These are phyloP conservation scores for Epizoanthus scotinus DNA, from an alignment of 92 coral and sea anemone genomes.

Conservation along the genomic window DNA sequence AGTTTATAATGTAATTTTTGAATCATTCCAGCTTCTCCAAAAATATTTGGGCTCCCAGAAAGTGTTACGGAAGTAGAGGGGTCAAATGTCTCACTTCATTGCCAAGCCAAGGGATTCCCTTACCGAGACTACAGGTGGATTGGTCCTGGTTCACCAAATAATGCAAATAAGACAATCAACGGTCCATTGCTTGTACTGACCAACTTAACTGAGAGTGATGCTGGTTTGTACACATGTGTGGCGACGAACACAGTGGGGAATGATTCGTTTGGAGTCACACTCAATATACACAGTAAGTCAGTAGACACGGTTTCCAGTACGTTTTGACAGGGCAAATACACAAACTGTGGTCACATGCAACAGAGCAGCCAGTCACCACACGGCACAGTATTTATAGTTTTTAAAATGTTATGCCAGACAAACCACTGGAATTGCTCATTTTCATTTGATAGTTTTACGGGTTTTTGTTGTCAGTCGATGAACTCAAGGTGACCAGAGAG, in stretches of 20 bases:
- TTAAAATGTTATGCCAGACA: too few species aligned
- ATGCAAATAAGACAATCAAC: neutral
- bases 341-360: too few species aligned
- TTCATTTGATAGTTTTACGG: too few species aligned
- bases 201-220: neutral
- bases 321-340: too few species aligned
- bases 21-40: neutral
- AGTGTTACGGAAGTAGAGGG: neutral
- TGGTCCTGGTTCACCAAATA: conserved; percentile 1
- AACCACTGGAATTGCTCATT: too few species aligned
- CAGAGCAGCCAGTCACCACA: too few species aligned
- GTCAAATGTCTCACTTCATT: neutral
- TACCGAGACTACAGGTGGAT: conserved; percentile 13
- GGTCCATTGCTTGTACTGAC: neutral
- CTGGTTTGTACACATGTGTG: neutral
- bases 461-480: too few species aligned
- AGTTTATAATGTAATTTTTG: neutral
- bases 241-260: neutral
- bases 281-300: neutral
- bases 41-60: conserved; percentile 12
- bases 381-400: too few species aligned
- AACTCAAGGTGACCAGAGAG: too few species aligned
- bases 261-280: neutral
- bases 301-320: too few species aligned
- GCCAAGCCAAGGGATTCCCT: conserved; percentile 30